Evolutionary conservation across 2,888 invertebrate genomes (phyloP), one percentile per base, ranked within the genome.

Genomic region (Hirtodrosophila histrioides): DNA sequence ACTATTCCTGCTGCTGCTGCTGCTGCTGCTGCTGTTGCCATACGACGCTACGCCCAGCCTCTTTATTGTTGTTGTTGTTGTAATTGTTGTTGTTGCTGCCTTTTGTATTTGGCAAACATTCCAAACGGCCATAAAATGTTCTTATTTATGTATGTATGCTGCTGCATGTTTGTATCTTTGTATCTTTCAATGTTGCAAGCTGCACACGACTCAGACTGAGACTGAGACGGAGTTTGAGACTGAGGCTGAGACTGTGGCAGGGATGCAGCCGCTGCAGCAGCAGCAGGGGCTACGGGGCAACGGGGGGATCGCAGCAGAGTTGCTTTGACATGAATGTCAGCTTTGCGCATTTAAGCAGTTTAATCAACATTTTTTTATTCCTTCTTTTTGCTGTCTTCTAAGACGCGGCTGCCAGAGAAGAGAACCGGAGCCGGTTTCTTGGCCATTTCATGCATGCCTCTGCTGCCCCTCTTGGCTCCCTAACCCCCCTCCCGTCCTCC

Each of bases 311-410:
- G 36, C 36, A 60, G 56, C 54, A 68, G 62, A 74, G 72, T 81
- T 81, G 87, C 86, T 86, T 89, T 86, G 86, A 86, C 89, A 89
- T 88, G 88, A 89, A 88, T 86, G 86, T 86, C 86, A 86, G 86
- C 87, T 88, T 80, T 86, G 84, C 71, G 75, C 86, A 89, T 83
- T 86, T 86, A 88, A 88, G 89, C 73, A 89, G 86, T 89, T 88
- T 86, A 86, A 88, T 86, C 86, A 86, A 83, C 80, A 58, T 69
- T 85, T 74, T 53, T 66, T 49, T 64, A 65, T 61, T 71, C 57
- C 57, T 73, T 68, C 71, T 66, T 71, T 57, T 67, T 55, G 60
- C 54, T 66, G 71, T 53, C 67, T 77, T 72, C 72, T 72, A 77
- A 77, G 78, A 72, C 65, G 60, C 43, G 41, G 46, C 60, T 62